These are phyloP conservation scores for Mamestra configurata DNA, from an alignment of 1,140 invertebrate genomes.

Conservation along the genomic window DNA sequence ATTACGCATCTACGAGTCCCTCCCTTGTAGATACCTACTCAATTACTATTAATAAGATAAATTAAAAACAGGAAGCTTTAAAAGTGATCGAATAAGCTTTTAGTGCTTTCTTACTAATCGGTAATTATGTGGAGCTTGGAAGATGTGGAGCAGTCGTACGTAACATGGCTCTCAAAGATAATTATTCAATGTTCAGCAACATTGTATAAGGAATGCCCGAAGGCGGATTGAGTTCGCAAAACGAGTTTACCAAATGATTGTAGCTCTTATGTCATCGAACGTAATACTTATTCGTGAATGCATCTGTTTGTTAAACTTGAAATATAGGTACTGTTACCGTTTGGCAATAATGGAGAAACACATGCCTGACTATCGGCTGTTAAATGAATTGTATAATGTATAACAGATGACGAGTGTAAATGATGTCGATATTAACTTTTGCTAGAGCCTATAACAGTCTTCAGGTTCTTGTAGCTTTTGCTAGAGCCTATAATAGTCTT, in stretches of 20 bases:
- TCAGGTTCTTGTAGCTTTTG: no score
- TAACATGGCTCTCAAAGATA: not conserved
- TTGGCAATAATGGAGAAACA: conserved; percentile 30
- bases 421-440: no score
- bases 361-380: not conserved
- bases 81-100: not conserved
- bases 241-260: conserved; percentile 48
- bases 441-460: no score
- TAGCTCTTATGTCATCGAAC: conserved; percentile 49
- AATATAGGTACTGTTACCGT: conserved; percentile 29
- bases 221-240: conserved; percentile 26
- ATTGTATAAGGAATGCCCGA: conserved; percentile 40
- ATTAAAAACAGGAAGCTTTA: conserved; percentile 10
- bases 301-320: conserved; percentile 49
- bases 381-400: not conserved
- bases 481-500: no score
- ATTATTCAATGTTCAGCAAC: conserved; percentile 15
- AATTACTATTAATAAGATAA: no score
- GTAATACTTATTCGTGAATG: conserved; percentile 43
- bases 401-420: no score
- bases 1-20: no score
- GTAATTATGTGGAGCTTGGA: conserved; percentile 6
- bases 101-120: not conserved
- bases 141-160: no score
- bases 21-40: no score